Conservation (phyloP, 2,113 vertebrate genomes). For the Noturus placidus region DNA sequence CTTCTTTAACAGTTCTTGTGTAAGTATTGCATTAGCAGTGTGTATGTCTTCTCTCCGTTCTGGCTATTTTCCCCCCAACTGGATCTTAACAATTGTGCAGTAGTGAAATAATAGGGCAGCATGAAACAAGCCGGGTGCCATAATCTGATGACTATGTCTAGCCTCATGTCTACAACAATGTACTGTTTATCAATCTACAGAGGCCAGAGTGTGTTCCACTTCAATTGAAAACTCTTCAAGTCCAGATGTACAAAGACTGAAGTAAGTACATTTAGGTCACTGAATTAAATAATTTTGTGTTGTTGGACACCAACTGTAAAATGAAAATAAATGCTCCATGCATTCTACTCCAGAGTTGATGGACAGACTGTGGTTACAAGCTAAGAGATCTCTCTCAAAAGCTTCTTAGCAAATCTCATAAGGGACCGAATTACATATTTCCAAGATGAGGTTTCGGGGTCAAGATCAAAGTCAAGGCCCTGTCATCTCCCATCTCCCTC, state of each 20-base stretch:
- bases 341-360: slow-evolving; percentile 29
- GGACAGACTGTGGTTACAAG: slow-evolving; percentile 29
- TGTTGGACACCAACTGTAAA: slow-evolving; percentile 18
- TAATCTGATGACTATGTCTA: slow-evolving; percentile 64
- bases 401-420: slow-evolving; percentile 49
- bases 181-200: slow-evolving; percentile 71
- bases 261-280: slow-evolving; percentile 1
- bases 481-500: slow-evolving; percentile 68
- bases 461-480: slow-evolving; percentile 68
- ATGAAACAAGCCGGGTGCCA: slow-evolving; percentile 57
- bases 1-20: background rate
- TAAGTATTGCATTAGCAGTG: background rate
- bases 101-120: slow-evolving; percentile 66
- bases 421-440: slow-evolving; percentile 60
- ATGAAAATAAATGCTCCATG: slow-evolving; percentile 10
- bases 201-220: slow-evolving; percentile 59
- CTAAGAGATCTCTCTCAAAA: slow-evolving; percentile 31
- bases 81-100: slow-evolving; percentile 60
- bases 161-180: slow-evolving; percentile 65
- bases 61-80: slow-evolving; percentile 58
- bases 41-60: slow-evolving; percentile 52
- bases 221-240: slow-evolving; percentile 48
- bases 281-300: slow-evolving; percentile 48
- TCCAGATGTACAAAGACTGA: slow-evolving; percentile 34
- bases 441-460: slow-evolving; percentile 60